Conservation (phyloP, 2,888 invertebrate genomes). For the Tetranychus truncatus region DNA sequence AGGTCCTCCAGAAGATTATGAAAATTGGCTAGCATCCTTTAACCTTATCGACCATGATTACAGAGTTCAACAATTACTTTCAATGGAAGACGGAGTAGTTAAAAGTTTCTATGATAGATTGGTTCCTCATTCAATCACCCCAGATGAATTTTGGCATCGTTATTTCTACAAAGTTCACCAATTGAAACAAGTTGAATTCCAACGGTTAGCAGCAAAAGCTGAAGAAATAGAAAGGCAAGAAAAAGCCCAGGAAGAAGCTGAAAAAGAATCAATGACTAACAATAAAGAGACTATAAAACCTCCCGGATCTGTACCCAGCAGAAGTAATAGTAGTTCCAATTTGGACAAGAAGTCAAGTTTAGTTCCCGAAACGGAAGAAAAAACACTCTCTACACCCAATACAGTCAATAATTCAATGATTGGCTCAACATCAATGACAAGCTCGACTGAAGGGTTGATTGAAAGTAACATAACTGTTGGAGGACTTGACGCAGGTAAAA, state of each 20-base stretch:
- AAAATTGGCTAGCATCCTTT: conserved; percentile 44
- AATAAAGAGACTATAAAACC: neutral
- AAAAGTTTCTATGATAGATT: conserved; percentile 45
- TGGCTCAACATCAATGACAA: neutral
- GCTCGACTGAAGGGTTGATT: neutral
- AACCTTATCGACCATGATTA: conserved; percentile 38
- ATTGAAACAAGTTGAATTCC: conserved; percentile 51
- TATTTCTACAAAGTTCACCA: conserved; percentile 64
- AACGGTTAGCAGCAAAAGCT: conserved; percentile 37
- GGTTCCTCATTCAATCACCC: conserved; percentile 43
- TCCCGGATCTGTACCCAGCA: neutral
- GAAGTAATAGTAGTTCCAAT: neutral
- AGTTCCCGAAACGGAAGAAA: neutral
- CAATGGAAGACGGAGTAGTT: conserved; percentile 41
- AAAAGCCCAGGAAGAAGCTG: conserved; percentile 16
- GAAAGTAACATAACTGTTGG: neutral
- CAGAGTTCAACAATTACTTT: conserved; percentile 43
- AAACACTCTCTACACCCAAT: neutral
- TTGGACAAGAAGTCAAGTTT: neutral
- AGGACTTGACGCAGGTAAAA: neutral
- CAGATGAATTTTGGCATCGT: conserved; percentile 60
- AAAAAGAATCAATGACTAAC: neutral
- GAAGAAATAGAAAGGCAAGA: conserved; percentile 39
- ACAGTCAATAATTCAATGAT: neutral
- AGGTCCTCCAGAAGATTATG: conserved; percentile 40